Base-by-base conservation (phyloP, 2,797 vertebrate genomes). In the Triplophysa bombifrons region DNA sequence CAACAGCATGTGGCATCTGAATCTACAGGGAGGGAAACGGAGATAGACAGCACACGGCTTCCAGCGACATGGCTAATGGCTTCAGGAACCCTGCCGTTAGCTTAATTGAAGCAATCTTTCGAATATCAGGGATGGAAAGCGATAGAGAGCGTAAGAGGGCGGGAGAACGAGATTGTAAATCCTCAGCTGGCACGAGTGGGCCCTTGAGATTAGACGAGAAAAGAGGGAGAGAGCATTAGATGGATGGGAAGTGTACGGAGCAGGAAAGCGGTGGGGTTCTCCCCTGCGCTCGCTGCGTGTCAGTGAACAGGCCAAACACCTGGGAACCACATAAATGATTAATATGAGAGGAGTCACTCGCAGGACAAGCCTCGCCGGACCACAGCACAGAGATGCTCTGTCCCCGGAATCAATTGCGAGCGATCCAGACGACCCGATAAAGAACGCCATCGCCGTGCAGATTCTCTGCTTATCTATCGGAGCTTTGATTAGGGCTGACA, bases 291-390 rank as follows among this genome's bases (percentile, higher is more conserved):
- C 86, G 60, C 74, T 74, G 82, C 77, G 72, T 77, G 73, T 58
- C 82, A 76, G 76, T 72, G 55, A 84, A 84, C 81, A 76, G 85
- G 65, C 70, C 80, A 74, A 89, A 90, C 92, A 93, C 93, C 92
- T 93, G 93, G 90, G 90, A 75, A 86, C 84, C 90, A 89, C 91
- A 93, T 93, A 86, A 92, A 93, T 93, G 90, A 93, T 93, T 92
- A 88, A 94, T 92, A 85, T 79, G 84, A 85, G 84, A 11, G 27
- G 84, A 83, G 81, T 85, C 84, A 73, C 78, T 81, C 72, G 69
- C 84, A 72, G 81, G 81, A 66, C 81, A 67, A 82, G 68, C 74
- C 75, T 69, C 64, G 44, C 48, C 44, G 38, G 76, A 20, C 68
- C 11, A 30, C 55, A 71, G 73, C 74, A 85, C 71, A 83, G 76